Conservation (phyloP, 2,113 vertebrate species). For the Verasper variegatus region DNA sequence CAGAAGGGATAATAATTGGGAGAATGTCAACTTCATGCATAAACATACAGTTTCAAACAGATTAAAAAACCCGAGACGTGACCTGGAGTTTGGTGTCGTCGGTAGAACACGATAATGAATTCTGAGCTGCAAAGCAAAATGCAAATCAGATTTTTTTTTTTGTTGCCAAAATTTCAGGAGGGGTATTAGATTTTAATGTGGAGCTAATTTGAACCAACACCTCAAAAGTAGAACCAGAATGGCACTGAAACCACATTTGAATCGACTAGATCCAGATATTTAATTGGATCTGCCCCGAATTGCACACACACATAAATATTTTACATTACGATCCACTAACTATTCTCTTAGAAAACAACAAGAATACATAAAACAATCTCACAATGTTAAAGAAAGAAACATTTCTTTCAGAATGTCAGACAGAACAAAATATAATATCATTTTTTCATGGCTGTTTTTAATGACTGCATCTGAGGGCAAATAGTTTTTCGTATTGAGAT, state of each 20-base stretch:
- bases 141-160: constrained; percentile 14
- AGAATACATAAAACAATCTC: background rate
- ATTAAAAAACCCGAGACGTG: background rate
- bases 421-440: background rate
- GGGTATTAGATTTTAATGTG: constrained; percentile 4
- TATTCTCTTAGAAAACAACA: background rate
- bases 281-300: too few species aligned
- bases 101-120: constrained; percentile 19
- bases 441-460: constrained; percentile 11
- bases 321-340: too few species aligned
- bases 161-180: background rate
- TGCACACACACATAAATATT: too few species aligned
- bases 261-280: too few species aligned
- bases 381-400: too few species aligned
- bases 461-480: background rate
- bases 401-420: background rate
- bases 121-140: constrained; percentile 10
- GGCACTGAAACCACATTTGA: too few species aligned
- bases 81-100: constrained; percentile 9
- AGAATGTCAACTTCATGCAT: background rate
- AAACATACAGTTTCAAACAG: background rate
- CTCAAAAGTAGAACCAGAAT: too few species aligned
- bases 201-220: constrained; percentile 20
- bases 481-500: background rate
- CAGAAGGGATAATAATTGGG: background rate